A percentile compares a stretch with the other conserved stretches of the same genome.
Evolutionary conservation across 2,888 invertebrate genomes (phyloP).

Genomic region (Parthenolecanium corni): DNA sequence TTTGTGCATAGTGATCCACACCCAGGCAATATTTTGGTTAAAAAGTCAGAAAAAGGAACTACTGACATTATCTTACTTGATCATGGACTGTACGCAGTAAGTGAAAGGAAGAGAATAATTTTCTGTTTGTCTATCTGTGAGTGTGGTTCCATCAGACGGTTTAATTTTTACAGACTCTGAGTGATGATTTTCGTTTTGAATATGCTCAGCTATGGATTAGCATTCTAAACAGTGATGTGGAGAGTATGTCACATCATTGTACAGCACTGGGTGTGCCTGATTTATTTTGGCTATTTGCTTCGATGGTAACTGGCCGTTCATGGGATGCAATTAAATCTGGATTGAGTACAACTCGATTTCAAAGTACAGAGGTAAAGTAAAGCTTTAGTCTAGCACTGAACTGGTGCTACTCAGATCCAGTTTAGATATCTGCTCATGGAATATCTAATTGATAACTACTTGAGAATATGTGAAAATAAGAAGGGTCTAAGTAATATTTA

Average conservation of each 20-base stretch:
- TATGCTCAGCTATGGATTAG: conserved; percentile 92
- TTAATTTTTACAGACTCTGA: conserved; percentile 58
- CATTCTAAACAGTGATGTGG: conserved; percentile 68
- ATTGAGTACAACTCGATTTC: conserved; percentile 59
- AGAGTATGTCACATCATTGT: conserved; percentile 65
- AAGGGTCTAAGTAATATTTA: no score
- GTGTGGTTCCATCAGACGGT: no score
- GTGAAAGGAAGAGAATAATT: no score
- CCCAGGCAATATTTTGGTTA: conserved; percentile 85
- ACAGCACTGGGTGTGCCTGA: conserved; percentile 73
- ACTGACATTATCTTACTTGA: conserved; percentile 75
- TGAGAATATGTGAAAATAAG: no score
- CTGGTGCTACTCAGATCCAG: no score
- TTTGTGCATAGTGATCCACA: conserved; percentile 97
- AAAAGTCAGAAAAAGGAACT: conserved; percentile 42
- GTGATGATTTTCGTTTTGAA: conserved; percentile 72
- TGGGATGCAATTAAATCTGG: conserved; percentile 85
- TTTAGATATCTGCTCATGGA: no score
- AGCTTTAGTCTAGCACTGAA: no score
- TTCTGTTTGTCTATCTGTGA: no score
- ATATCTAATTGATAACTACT: no score
- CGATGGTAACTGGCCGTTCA: conserved; percentile 88
- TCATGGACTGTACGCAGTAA: conserved; percentile 90
- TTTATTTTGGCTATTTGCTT: conserved; percentile 78
- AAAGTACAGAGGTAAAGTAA: conserved; percentile 52